Conservation (phyloP, 2,113 vertebrate species). For the Phycodurus eques region DNA sequence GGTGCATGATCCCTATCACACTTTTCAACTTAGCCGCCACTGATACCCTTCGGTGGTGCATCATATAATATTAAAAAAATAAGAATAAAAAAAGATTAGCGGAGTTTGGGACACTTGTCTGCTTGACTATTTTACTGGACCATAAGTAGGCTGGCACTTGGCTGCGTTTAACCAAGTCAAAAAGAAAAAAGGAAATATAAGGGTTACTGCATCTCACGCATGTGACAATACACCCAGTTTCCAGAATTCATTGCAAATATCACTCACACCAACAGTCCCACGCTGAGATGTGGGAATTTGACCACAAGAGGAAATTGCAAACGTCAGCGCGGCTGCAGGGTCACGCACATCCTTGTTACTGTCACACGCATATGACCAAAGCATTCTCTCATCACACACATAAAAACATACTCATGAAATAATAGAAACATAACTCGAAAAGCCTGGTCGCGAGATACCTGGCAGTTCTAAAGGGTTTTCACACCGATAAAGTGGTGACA, state of each 20-base stretch:
- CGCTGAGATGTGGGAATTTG: constrained; percentile 40
- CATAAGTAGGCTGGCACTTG: too few relatives aligned
- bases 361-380: constrained; percentile 48
- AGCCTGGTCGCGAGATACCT: constrained; percentile 1
- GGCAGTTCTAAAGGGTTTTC: constrained; percentile 28
- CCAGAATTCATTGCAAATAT: constrained; percentile 14
- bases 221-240: constrained; percentile 11
- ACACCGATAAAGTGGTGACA: constrained; percentile 29
- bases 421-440: not conserved
- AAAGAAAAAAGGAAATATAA: constrained; percentile 20
- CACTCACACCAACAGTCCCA: constrained; percentile 17
- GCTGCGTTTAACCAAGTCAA: not conserved
- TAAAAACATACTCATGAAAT: not conserved
- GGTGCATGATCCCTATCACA: not conserved
- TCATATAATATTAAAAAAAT: not conserved
- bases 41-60: not conserved
- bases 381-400: not conserved
- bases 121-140: not conserved
- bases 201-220: constrained; percentile 12
- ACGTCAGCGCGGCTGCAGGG: constrained; percentile 51
- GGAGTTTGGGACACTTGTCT: not conserved
- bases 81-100: not conserved
- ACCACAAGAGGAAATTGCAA: constrained; percentile 26
- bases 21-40: not conserved
- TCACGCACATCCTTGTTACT: constrained; percentile 56